Evolutionary conservation across 2,797 vertebrate genomes (phyloP), one percentile per base, ranked within the genome.

Genomic region (Odontamblyopus rebecca): DNA sequence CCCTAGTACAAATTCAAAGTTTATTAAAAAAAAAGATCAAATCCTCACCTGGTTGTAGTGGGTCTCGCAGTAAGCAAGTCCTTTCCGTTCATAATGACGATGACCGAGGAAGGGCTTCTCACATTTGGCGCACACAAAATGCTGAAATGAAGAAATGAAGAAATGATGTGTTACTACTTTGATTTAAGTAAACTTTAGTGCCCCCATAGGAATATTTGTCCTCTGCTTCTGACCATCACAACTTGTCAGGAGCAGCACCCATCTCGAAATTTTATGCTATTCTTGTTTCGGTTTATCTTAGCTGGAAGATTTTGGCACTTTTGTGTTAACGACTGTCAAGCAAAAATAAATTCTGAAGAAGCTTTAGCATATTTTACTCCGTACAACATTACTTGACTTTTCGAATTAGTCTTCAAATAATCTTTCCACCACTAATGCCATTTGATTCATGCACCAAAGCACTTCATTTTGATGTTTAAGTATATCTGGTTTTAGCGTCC

Each of bases 51-150:
- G 98, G 89, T 99, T 99, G 83, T 99, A 99, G 91, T 99, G 98
- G 68, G 97, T 99, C 93, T 99, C 98, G 72, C 98, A 99, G 86
- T 99, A 99, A 0, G 98, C 98, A 93, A 99, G 85, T 8, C 98
- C 98, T 82, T 99, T 99, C 84, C 97, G 95, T 89, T 99, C 98
- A 0, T 99, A 99, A 88, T 99, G 98, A 74, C 97, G 97, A 92
- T 99, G 98, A 71, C 98, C 98, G 26, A 99, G 95, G 91, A 99
- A 99, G 41, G 98, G 97, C 75, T 99, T 99, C 91, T 99, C 98
- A 91, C 94, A 94, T 74, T 94, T 94, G 68, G 93, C 93, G 48
- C 94, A 95, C 35, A 95, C 94, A 79, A 94, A 95, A 90, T 94
- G 93, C 93, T 94, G 91, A 62, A 87, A 88, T 50, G 88, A n/a